A percentile compares a stretch with the other conserved stretches of the same genome.
Conservation (phyloP, 2,888 invertebrate species). For the Leptinotarsa peninsularis region DNA sequence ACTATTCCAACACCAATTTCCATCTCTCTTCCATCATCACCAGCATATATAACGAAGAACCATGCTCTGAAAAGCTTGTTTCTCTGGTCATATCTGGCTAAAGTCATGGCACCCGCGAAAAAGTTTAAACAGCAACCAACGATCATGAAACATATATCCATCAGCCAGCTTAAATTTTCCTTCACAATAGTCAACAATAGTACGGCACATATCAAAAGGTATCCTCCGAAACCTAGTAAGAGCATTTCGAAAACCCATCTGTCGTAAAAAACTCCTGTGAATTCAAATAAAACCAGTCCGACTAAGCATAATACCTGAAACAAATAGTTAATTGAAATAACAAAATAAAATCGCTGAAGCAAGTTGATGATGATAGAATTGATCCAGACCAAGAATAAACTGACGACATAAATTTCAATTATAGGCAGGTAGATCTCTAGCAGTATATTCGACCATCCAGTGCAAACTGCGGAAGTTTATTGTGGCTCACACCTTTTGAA, state of each 20-base stretch:
- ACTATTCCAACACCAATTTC: conserved; percentile 7
- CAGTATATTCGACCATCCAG: too few species aligned
- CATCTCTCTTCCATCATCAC: background rate
- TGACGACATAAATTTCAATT: too few species aligned
- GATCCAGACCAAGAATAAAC: too few species aligned
- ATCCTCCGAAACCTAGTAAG: conserved; percentile 29
- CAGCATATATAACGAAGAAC: background rate
- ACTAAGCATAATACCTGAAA: conserved; percentile 30
- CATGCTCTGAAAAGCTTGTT: background rate
- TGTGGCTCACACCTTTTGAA: too few species aligned
- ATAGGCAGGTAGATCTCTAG: too few species aligned
- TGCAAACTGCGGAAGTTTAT: too few species aligned
- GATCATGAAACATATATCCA: conserved; percentile 4
- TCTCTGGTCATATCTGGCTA: conserved; percentile 6
- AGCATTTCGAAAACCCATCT: conserved; percentile 33
- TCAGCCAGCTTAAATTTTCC: background rate
- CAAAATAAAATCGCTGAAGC: background rate
- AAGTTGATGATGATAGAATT: too few species aligned
- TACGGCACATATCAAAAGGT: conserved; percentile 27
- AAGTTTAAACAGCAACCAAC: conserved; percentile 17
- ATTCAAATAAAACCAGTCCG: conserved; percentile 24
- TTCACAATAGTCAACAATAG: conserved; percentile 12
- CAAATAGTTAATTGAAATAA: background rate
- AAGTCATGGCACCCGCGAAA: background rate
- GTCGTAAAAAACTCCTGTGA: conserved; percentile 20